Evolutionary conservation across 2,888 invertebrate genomes (phyloP).

Genomic region (Conomelus anceps): DNA sequence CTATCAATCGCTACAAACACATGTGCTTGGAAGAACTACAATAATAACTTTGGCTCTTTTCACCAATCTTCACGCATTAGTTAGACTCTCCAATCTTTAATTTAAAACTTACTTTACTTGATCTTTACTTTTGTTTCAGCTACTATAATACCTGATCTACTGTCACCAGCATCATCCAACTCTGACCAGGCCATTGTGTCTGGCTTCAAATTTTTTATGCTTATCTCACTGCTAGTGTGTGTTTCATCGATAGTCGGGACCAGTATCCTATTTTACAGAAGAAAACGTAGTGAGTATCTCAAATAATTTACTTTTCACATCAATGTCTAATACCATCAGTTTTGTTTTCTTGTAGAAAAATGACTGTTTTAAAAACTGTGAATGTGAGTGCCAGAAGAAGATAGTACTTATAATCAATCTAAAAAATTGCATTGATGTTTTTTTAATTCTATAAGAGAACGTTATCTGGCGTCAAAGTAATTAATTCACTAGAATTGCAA

Average conservation of each 20-base stretch:
- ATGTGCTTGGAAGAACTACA: no score
- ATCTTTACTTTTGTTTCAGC: conserved; percentile 38
- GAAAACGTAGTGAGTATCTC: conserved; percentile 54
- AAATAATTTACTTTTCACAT: not conserved
- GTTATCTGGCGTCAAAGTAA: no score
- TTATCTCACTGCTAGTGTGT: conserved; percentile 56
- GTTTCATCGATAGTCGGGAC: conserved; percentile 40
- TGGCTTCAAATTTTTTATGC: conserved; percentile 54
- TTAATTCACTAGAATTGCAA: no score
- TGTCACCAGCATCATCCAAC: conserved; percentile 60
- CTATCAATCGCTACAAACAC: no score
- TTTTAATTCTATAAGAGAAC: no score
- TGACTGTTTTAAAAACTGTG: not conserved
- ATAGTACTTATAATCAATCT: no score
- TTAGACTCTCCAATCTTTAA: no score
- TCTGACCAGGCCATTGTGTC: conserved; percentile 58
- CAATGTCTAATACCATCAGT: not conserved
- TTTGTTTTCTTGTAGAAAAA: not conserved
- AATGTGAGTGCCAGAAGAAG: no score
- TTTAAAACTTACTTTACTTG: not conserved
- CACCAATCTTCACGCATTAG: no score
- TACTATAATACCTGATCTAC: conserved; percentile 55
- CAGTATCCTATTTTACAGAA: conserved; percentile 57
- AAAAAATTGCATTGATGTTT: no score
- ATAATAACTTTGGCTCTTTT: no score